Base-by-base conservation (phyloP, 2,797 vertebrate genomes). In the Triplophysa yarkandensis region DNA sequence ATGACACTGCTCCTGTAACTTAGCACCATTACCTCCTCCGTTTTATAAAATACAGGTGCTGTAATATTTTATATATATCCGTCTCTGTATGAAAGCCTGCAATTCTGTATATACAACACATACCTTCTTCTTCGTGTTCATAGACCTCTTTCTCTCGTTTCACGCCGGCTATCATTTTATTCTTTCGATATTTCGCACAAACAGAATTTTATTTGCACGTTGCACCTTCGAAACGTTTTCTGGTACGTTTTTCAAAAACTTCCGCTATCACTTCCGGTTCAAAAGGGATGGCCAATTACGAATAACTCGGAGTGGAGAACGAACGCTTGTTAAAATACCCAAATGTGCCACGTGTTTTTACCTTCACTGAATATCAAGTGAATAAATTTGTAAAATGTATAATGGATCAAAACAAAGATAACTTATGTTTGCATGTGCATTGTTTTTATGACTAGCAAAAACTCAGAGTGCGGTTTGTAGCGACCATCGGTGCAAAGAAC, bases 131-230 rank as follows among this genome's bases (percentile, higher is more conserved):
- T 27, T 91, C 90, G 10, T 86, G 82, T 19, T 89, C 89, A 16
- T 92, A 90, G 0, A 72, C 6, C 10, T 88, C 86, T 63, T 90
- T 82, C 78, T 93, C 90, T 32, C 92, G 84, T 80, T 93, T 93
- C 19, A 92, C 14, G 55, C 86, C 89, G 58, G 88, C 76, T 86
- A 90, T 92, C n/a, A 13, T 69, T 21, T 39, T 62, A 1, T 6
- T 13, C 17, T 50, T 55, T 64, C 23, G 36, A 27, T 14, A 11
- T 2, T 0, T 1, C 11, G 21, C 0, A 77, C 57, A 13, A 23
- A 58, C n/a, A 14, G 8, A 63, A 61, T 44, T 23, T 8, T 1
- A 19, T 19, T 14, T 2, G 21, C 21, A 52, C 52, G 25, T 52
- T 61, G 44, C 52, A 25, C 14, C 4, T 11, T 9, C 27, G n/a